phyloP scores from a whole-genome alignment of 2,113 vertebrate species.

The Mobula birostris region DNA sequence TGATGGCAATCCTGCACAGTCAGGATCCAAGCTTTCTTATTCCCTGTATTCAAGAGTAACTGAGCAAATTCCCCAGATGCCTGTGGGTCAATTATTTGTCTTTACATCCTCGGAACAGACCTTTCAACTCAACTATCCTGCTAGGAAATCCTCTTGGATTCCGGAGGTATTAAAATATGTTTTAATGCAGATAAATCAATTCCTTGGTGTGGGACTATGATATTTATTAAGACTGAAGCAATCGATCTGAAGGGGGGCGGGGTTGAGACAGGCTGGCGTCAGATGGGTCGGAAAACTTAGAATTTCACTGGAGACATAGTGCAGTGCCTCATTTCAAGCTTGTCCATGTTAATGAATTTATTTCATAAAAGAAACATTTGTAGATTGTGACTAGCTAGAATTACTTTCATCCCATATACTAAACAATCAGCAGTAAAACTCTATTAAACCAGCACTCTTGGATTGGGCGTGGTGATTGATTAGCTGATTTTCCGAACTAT shows the following conservation, averaged over 20 bases:
- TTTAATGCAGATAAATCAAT: slow-evolving; percentile 7
- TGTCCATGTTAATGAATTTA: not conserved
- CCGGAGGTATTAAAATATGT: not conserved
- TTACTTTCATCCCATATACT: not conserved
- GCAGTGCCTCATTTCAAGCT: not conserved
- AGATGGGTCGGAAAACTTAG: not conserved
- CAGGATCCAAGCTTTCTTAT: too few species aligned
- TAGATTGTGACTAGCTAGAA: not conserved
- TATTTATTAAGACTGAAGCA: not conserved
- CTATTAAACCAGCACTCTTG: too few species aligned
- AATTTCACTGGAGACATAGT: not conserved
- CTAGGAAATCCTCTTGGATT: not conserved
- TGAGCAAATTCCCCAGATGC: too few species aligned
- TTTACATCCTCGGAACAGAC: too few species aligned
- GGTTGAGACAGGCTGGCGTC: not conserved
- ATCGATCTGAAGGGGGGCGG: not conserved
- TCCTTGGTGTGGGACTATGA: not conserved
- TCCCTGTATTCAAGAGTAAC: too few species aligned
- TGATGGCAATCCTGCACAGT: too few species aligned
- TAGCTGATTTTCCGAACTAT: too few species aligned
- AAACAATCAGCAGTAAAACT: not conserved
- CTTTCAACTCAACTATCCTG: too few species aligned
- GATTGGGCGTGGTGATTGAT: too few species aligned
- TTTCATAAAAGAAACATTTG: not conserved
- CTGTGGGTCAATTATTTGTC: too few species aligned